Conservation (phyloP, 1,140 invertebrate species). For the Bombus consobrinus region DNA sequence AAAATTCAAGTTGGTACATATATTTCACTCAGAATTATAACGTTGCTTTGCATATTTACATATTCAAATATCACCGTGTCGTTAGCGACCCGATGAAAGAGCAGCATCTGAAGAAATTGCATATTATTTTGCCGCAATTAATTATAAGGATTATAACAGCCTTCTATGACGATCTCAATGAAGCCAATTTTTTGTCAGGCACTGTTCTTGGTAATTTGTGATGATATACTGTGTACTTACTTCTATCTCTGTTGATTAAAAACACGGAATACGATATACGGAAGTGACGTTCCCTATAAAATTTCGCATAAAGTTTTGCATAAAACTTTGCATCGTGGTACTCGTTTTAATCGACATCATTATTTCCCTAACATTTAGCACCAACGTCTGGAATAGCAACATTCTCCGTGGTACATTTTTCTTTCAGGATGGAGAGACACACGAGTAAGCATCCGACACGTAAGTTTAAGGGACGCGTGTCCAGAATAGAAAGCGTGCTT, state of each 20-base stretch:
- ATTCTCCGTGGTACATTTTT: conserved; percentile 22
- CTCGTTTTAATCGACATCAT: background rate
- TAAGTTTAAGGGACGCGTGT: background rate
- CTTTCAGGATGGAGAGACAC: background rate
- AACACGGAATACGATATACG: background rate
- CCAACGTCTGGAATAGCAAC: background rate
- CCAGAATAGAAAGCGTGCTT: background rate
- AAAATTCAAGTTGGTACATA: conserved; percentile 52
- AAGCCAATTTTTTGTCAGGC: background rate
- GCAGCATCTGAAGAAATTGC: background rate
- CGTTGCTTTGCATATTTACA: conserved; percentile 61
- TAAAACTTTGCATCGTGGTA: background rate
- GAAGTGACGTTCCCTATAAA: background rate
- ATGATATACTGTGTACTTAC: background rate
- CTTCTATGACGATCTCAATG: background rate
- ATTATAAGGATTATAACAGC: background rate
- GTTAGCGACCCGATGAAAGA: background rate
- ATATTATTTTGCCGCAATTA: conserved; percentile 5
- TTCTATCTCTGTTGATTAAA: background rate
- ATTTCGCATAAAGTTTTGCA: background rate
- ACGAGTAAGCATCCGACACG: too few species aligned
- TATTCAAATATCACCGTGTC: conserved; percentile 48
- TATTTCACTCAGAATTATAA: conserved; percentile 55
- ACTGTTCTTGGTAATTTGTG: background rate
- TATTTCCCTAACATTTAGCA: background rate